Base-by-base conservation (phyloP, 2,113 vertebrate genomes). In the Indicator maculatus region DNA sequence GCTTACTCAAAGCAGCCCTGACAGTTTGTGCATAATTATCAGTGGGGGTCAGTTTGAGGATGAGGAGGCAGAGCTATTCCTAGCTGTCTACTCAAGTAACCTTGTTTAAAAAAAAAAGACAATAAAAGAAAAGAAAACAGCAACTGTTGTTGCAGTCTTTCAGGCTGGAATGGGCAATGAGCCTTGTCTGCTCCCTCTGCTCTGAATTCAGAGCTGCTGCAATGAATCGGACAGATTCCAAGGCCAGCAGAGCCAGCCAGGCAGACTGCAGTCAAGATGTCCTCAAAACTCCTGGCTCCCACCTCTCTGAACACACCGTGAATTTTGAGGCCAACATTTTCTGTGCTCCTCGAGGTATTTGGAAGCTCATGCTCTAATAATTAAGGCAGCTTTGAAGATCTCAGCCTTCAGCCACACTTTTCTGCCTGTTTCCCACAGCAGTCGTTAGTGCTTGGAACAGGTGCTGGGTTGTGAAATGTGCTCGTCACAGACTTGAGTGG, bases 171-270 rank as follows among this genome's bases (percentile, higher is more conserved):
- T 86, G 86, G 86, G 76, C 88, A 95, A 90, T 84, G 92, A 96
- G 88, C 88, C 88, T 90, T 67, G 79, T 91, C 91, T 95, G 85
- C 83, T 91, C 86, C 66, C 86, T 93, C 90, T 95, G 94, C 88
- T 95, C 94, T 94, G 90, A 94, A 86, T 93, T 95, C 94, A 53
- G 83, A 90, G 93, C 90, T 86, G 90, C 91, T 96, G 95, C 95
- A 95, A 90, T 90, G 86, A 70, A 90, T 93, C 90, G 80, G 88
- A 95, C 45, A 23, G 44, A 61, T 91, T 96, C 94, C 92, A 97
- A 96, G 90, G 27, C 69, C 8, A 0, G 72, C 2, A 39, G 91
- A 96, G 94, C 72, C 89, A 96, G 93, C 80, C 73, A 94, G 90
- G 72, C 93, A 95, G 90, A 90, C 95, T 94, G 95, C 95, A 95